Evolutionary conservation across 2,113 vertebrate species (phyloP).

Genomic region (Lynx canadensis): DNA sequence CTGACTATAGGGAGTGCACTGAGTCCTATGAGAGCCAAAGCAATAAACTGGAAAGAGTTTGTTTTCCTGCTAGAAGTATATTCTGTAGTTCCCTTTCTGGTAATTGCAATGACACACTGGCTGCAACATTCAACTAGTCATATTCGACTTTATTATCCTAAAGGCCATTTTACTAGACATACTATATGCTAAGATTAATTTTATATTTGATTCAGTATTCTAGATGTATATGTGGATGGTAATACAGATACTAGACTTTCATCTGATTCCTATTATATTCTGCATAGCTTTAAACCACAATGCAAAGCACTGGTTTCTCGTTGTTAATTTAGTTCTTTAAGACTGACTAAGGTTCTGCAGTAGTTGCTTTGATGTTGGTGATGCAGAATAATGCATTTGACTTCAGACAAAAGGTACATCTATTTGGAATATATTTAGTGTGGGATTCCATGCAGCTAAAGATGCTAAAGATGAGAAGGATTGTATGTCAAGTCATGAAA

Average conservation of each 20-base stretch:
- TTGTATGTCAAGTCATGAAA: background rate
- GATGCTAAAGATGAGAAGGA: constrained; percentile 11
- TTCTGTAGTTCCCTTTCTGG: constrained; percentile 1
- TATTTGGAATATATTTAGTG: background rate
- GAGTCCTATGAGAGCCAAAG: background rate
- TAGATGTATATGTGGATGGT: background rate
- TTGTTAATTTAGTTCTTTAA: background rate
- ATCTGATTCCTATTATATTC: background rate
- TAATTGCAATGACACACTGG: constrained; percentile 13
- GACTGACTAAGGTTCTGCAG: background rate
- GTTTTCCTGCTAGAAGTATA: constrained; percentile 19
- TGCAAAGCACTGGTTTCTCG: background rate
- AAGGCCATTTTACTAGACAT: background rate
- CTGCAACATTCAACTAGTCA: background rate
- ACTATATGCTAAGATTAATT: background rate
- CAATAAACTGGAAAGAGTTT: background rate
- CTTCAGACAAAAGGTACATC: background rate
- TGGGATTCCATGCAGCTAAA: constrained; percentile 19
- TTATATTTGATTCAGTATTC: background rate
- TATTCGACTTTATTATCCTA: background rate
- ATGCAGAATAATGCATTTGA: background rate
- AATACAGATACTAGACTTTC: background rate
- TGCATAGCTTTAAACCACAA: background rate
- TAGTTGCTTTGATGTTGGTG: constrained; percentile 12
- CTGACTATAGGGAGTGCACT: background rate